These are phyloP conservation scores for Corythornis cristatus DNA, from an alignment of 2,113 vertebrate genomes.

Conservation along the genomic window DNA sequence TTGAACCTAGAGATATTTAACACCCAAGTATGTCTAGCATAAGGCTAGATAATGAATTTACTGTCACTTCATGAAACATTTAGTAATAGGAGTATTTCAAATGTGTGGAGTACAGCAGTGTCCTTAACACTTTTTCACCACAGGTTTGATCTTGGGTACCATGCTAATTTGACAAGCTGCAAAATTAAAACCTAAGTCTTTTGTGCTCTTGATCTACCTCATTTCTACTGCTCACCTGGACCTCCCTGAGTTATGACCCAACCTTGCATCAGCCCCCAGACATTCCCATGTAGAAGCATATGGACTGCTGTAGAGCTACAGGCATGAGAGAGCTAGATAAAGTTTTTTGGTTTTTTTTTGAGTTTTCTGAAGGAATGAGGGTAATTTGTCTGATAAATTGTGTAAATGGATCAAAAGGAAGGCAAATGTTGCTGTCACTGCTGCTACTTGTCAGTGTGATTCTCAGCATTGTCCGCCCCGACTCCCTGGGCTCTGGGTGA, in stretches of 20 bases:
- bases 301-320: neutral
- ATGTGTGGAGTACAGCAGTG: neutral
- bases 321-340: neutral
- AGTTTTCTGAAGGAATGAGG: neutral
- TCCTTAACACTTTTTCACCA: neutral
- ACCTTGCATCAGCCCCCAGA: neutral
- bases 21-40: neutral
- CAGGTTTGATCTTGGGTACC: neutral
- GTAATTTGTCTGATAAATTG: neutral
- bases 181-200: neutral
- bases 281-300: fast-evolving
- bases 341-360: neutral
- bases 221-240: neutral
- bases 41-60: neutral
- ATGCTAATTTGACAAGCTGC: neutral
- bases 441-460: neutral
- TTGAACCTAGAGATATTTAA: slow-evolving; percentile 38
- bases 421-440: neutral
- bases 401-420: too few species aligned
- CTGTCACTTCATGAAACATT: neutral
- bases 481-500: neutral
- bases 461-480: neutral
- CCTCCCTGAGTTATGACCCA: neutral
- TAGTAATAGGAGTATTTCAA: neutral
- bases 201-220: neutral